phyloP scores from a whole-genome alignment of 2,113 vertebrate species.

The Urocolius indicus region DNA sequence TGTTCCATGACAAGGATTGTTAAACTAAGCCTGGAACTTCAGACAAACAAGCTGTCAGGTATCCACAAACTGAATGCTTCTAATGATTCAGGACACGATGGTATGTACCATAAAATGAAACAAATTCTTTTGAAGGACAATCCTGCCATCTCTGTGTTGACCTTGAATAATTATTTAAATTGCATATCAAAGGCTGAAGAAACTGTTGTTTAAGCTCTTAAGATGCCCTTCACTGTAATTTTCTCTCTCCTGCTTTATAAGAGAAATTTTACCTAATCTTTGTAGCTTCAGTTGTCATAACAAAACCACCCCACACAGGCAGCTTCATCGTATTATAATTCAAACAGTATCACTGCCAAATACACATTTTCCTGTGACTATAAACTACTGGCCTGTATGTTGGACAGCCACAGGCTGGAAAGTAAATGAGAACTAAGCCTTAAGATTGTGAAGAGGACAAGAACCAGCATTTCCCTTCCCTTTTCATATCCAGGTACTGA shows the following conservation, averaged over 20 bases:
- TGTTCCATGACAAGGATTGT: neutral
- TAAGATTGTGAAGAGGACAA: neutral
- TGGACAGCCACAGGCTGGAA: neutral
- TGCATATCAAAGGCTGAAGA: slow-evolving; percentile 28
- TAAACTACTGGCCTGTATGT: slow-evolving; percentile 5
- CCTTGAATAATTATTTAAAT: slow-evolving; percentile 26
- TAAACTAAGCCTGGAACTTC: neutral
- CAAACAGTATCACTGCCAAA: slow-evolving; percentile 17
- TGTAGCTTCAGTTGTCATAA: slow-evolving; percentile 56
- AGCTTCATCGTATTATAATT: neutral
- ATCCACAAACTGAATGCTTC: neutral
- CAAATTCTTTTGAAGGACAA: neutral
- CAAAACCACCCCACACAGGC: slow-evolving; percentile 29
- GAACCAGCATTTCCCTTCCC: neutral
- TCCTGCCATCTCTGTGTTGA: neutral
- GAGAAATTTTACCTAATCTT: slow-evolving; percentile 34
- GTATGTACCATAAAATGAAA: neutral
- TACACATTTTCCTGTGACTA: neutral
- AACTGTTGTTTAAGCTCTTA: neutral
- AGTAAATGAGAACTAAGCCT: neutral
- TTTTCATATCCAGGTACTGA: neutral
- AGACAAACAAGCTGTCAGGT: slow-evolving; percentile 41
- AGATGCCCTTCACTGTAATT: neutral
- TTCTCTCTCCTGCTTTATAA: neutral
- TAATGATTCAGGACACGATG: neutral